These are phyloP conservation scores for Cepaea hortensis DNA, from an alignment of 2,888 invertebrate species.

Conservation along the genomic window DNA sequence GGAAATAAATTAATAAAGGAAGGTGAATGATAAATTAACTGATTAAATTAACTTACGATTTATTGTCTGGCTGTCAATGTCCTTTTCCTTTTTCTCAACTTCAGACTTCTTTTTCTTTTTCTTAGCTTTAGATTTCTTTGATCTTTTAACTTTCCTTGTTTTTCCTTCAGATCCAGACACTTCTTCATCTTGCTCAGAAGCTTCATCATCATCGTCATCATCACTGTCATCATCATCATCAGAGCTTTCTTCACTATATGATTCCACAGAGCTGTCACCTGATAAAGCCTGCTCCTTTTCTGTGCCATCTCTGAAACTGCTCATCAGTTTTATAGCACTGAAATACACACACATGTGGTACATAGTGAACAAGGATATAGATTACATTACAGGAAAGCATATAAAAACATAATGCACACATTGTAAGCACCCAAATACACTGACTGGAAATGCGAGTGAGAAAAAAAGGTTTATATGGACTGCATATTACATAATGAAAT, in stretches of 20 bases:
- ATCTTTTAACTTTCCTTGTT: neutral
- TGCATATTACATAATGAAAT: too few species aligned
- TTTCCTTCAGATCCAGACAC: too few species aligned
- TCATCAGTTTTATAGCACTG: slow-evolving; percentile 37
- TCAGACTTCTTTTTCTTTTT: neutral
- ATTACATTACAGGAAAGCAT: too few species aligned
- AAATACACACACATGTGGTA: neutral
- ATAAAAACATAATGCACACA: too few species aligned
- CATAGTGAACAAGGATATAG: too few species aligned
- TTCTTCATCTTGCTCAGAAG: too few species aligned
- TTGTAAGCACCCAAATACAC: too few species aligned
- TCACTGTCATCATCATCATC: slow-evolving; percentile 33
- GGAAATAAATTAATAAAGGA: neutral
- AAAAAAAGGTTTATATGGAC: too few species aligned
- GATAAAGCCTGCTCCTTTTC: neutral
- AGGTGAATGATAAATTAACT: neutral
- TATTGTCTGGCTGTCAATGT: neutral
- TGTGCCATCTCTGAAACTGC: neutral
- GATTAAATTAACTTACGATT: neutral
- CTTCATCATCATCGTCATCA: neutral
- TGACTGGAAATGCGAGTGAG: too few species aligned
- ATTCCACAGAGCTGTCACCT: neutral
- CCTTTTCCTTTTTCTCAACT: neutral
- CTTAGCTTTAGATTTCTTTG: neutral
- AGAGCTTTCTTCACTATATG: slow-evolving; percentile 1